Percentiles rank a stretch among this genome's conserved stretches.
Evolutionary conservation across 2,797 vertebrate genomes (phyloP).

Genomic region (Pelobates cultripes): DNA sequence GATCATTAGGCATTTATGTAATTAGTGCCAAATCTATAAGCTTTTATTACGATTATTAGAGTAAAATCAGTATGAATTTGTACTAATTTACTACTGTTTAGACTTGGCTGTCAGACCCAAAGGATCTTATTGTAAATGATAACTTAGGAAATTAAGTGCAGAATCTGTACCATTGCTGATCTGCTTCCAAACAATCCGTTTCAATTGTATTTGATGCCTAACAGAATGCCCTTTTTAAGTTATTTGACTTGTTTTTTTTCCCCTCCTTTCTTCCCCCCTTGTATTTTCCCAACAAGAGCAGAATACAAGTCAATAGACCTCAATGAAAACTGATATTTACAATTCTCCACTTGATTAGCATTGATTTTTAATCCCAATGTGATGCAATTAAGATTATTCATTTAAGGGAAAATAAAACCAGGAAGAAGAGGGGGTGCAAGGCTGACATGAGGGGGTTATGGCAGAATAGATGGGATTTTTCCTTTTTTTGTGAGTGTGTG

Average conservation of each 20-base stretch:
- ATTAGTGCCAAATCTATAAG: constrained; percentile 89
- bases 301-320: constrained; percentile 71
- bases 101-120: constrained; percentile 83
- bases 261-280: constrained; percentile 41
- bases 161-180: constrained; percentile 88
- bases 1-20: constrained; percentile 90
- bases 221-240: constrained; percentile 77
- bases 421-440: constrained; percentile 69
- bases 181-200: constrained; percentile 80
- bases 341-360: constrained; percentile 77
- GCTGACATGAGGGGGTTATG: constrained; percentile 74
- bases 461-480: constrained; percentile 61
- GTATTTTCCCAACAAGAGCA: constrained; percentile 77
- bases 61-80: constrained; percentile 91
- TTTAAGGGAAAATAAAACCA: constrained; percentile 83
- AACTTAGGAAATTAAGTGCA: constrained; percentile 89
- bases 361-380: constrained; percentile 91
- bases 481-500: not conserved
- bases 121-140: constrained; percentile 87
- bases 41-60: constrained; percentile 90
- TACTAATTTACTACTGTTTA: constrained; percentile 90
- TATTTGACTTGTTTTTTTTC: constrained; percentile 70
- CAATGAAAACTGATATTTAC: constrained; percentile 82
- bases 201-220: constrained; percentile 79
- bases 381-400: constrained; percentile 92